Evolutionary conservation across 2,113 vertebrate genomes (phyloP).

Genomic region (Passerina amoena): DNA sequence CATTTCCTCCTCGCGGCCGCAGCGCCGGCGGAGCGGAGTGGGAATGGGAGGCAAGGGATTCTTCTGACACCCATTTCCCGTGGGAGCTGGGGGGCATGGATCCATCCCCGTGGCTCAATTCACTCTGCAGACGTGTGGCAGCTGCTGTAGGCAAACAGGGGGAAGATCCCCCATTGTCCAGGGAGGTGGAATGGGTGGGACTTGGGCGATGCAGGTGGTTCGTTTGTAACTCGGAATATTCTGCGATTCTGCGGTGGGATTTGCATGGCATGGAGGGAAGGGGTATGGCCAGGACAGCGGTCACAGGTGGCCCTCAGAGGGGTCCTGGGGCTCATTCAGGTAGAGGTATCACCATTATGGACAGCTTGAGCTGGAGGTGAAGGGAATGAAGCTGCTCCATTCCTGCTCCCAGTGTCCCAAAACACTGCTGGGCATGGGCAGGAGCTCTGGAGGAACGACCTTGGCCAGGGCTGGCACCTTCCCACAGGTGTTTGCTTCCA

Average conservation of each 20-base stretch:
- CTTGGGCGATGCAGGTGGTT: not conserved
- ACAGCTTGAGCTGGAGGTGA: not conserved
- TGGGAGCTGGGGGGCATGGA: not conserved
- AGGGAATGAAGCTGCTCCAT: not conserved
- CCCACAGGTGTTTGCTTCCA: not conserved
- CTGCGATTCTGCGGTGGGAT: accelerated
- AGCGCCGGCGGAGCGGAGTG: accelerated
- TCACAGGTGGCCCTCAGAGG: not conserved
- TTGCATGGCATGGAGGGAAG: not conserved
- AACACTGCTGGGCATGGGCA: too few species aligned
- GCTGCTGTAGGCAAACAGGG: not conserved
- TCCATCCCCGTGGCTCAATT: not conserved
- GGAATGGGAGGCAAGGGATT: not conserved
- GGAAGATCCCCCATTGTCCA: not conserved
- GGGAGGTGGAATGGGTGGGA: not conserved
- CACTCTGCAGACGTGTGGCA: not conserved
- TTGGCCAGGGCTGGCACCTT: not conserved
- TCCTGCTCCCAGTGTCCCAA: not conserved
- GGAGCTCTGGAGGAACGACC: not conserved
- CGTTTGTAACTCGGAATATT: accelerated
- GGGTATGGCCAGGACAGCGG: not conserved
- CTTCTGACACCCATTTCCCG: accelerated
- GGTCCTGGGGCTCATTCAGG: not conserved
- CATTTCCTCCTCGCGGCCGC: not conserved
- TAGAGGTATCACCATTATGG: accelerated